Base-by-base conservation (phyloP, 2,113 vertebrate genomes). In the Gallinago media region DNA sequence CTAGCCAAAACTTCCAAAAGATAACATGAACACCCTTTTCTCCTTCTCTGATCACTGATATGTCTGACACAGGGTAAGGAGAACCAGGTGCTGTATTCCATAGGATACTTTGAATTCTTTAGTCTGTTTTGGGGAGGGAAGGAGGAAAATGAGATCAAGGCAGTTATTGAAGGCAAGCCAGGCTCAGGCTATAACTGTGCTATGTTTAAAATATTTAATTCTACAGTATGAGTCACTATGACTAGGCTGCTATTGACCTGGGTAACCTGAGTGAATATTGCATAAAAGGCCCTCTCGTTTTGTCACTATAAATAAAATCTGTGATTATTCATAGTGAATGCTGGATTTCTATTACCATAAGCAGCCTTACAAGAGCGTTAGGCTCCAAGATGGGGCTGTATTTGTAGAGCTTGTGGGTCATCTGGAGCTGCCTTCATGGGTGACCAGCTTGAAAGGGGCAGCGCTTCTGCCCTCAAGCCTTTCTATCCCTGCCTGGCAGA, bases 191-290 rank as follows among this genome's bases (percentile, higher is more conserved):
- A 56, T 93, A 91, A 88, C 92, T 85, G 50, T 84, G 75, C 92
- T 84, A 46, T 66, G 79, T 91, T 96, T 96, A 93, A 97, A 96
- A 93, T 96, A 95, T 87, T 96, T 92, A 96, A 95, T 96, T 91
- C 86, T 70, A 80, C 85, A 79, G 67, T 44, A 80, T 97, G 96
- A 95, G 89, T 94, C 96, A 95, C 71, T 82, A 46, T 72, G 63
- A 93, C 88, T 94, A 85, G 94, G 91, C 88, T 96, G 95, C 88
- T 95, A 94, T 96, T 95, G 96, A 97, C 96, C 95, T 85, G 46
- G 83, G 88, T 92, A 96, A 95, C 96, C 92, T 94, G 78, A 92
- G 96, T 85, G 94, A 96, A 96, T 95, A 95, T 95, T 94, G 91
- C 94, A 96, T 92, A 96, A 97, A 97, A 95, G 89, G 58, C 86